Percentiles rank a stretch among this genome's conserved stretches.
phyloP scores from a whole-genome alignment of 2,113 vertebrate species.

The Alethe castanea region DNA sequence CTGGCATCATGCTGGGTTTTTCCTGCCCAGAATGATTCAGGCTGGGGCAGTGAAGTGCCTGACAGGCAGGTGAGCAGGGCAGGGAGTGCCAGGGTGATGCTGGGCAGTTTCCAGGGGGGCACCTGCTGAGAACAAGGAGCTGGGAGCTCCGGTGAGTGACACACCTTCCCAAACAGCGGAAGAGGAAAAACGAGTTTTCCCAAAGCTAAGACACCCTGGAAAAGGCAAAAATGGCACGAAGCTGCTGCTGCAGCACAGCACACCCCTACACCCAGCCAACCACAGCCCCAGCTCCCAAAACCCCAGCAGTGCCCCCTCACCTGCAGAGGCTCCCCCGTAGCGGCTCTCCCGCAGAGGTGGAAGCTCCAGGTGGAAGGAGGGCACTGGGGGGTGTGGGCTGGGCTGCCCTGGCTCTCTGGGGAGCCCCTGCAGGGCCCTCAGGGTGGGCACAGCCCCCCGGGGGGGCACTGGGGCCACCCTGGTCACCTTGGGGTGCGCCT shows the following conservation, averaged over 20 bases:
- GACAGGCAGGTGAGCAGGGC: neutral
- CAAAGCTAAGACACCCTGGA: neutral
- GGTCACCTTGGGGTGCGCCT: constrained; percentile 51
- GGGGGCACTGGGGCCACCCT: constrained; percentile 60
- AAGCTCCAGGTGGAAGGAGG: neutral
- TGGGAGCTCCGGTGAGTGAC: accelerated
- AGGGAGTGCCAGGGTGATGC: neutral
- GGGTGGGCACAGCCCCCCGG: neutral
- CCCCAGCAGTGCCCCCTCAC: neutral
- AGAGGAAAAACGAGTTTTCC: neutral
- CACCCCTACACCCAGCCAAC: accelerated
- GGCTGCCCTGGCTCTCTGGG: neutral
- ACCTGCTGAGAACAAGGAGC: neutral
- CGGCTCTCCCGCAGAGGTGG: constrained; percentile 71
- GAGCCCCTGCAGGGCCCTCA: neutral
- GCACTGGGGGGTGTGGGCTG: neutral
- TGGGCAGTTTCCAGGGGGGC: accelerated
- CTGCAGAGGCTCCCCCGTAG: constrained; percentile 56
- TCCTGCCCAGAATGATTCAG: neutral
- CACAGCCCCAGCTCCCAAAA: accelerated
- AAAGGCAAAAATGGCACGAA: neutral
- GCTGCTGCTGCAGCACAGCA: accelerated
- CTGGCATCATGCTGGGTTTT: neutral
- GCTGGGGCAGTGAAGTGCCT: neutral
- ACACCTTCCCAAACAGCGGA: accelerated